Evolutionary conservation across 2,797 vertebrate species (phyloP), one percentile per base, ranked within the genome.

Genomic region (Coluber constrictor): DNA sequence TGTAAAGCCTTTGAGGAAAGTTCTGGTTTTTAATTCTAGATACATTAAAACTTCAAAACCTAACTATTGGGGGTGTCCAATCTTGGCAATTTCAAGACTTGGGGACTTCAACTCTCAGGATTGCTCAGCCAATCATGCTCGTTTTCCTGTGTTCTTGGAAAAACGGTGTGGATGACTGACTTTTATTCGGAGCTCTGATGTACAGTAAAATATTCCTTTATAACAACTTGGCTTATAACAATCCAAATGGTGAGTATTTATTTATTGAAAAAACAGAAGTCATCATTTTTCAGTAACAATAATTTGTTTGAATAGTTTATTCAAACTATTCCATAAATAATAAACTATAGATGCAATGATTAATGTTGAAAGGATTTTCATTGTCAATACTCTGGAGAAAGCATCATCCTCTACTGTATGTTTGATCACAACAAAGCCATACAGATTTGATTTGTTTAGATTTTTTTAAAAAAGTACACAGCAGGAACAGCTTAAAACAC

Each of bases 341-440:
- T 96, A 96, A 95, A 96, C 90, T 25, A 93, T 56, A 70, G 89
- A 92, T 56, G 54, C 94, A 96, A 96, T 94, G 90, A 92, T 96
- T 90, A 93, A 86, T 70, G 92, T 92, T 95, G 92, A 96, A 95
- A 94, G 56, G 54, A 96, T 90, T 56, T 95, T 95, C 66, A 91
- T 92, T 94, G 93, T 92, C 51, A 94, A 29, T 9, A 5, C 27
- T 95, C 90, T 94, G 91, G 94, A 89, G 93, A n/a, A 96, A 96
- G 94, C 13, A 93, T 90, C 89, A 59, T 88, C 7, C 32, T 89
- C 5, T 92, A 94, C 92, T 3, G 70, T 9, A 90, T 59, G 93
- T 86, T 90, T 61, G 60, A 92, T 86, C 55, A 90, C 79, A 94
- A 93, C 87, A 29, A 92, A 90, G 87, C 3, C 23, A 90, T 66